A percentile compares a stretch with the other conserved stretches of the same genome.
phyloP scores from a whole-genome alignment of 2,113 vertebrate species.

The Psittacula cyanocephala region DNA sequence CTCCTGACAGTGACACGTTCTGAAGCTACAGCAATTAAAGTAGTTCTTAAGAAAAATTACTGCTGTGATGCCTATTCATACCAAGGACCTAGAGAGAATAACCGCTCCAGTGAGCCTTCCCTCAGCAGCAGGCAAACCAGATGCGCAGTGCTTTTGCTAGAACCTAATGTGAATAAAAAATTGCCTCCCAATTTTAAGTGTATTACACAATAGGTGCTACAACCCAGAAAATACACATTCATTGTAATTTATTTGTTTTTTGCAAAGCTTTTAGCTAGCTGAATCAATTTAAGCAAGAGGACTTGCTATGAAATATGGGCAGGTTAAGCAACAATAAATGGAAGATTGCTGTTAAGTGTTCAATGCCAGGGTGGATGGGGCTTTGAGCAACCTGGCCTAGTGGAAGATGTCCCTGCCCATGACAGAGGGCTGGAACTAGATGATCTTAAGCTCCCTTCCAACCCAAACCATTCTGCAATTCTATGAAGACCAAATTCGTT shows the following conservation, averaged over 20 bases:
- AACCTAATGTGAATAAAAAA: background rate
- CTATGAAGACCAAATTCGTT: background rate
- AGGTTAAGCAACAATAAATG: background rate
- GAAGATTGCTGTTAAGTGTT: background rate
- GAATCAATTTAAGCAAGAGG: background rate
- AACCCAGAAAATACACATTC: background rate
- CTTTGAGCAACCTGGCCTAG: background rate
- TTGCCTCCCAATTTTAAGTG: background rate
- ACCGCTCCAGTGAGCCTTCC: background rate
- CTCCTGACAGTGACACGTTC: background rate
- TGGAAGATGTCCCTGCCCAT: background rate
- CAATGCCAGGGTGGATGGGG: background rate
- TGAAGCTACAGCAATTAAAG: conserved; percentile 4
- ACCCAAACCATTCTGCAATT: background rate
- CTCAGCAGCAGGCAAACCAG: background rate
- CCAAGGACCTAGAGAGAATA: background rate
- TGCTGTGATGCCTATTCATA: background rate
- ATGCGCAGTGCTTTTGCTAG: background rate
- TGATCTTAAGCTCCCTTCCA: background rate
- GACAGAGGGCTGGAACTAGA: background rate
- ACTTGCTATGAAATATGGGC: background rate
- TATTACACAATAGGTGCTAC: background rate
- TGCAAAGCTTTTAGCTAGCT: background rate
- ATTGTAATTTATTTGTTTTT: background rate
- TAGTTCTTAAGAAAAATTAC: background rate